Conservation (phyloP, 2,888 invertebrate species). For the Synergus laeviventris region DNA sequence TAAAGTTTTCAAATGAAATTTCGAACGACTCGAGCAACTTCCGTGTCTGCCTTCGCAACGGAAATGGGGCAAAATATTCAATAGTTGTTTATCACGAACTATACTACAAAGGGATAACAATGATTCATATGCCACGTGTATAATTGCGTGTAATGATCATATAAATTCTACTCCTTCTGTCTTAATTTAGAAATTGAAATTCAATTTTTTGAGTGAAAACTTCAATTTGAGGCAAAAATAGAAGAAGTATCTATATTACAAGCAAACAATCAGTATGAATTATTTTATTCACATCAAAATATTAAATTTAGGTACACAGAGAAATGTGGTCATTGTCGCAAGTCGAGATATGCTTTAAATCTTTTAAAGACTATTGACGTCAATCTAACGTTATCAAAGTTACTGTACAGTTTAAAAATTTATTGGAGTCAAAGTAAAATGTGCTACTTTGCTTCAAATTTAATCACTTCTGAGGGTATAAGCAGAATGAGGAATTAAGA, state of each 20-base stretch:
- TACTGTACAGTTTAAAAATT: neutral
- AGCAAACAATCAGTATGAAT: too few species aligned
- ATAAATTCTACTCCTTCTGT: neutral
- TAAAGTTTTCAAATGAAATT: slow-evolving; percentile 40
- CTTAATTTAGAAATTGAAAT: neutral
- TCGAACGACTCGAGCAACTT: slow-evolving; percentile 40
- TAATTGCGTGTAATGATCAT: slow-evolving; percentile 21
- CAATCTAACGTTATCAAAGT: neutral
- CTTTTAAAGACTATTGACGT: slow-evolving; percentile 10
- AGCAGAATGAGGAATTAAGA: neutral
- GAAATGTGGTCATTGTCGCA: neutral
- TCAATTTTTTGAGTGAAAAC: neutral
- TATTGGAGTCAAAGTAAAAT: neutral
- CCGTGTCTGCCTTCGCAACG: slow-evolving; percentile 40
- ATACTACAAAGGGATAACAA: slow-evolving; percentile 35
- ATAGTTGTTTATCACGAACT: slow-evolving; percentile 40
- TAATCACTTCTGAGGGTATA: neutral
- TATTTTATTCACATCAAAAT: neutral
- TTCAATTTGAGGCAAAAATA: neutral
- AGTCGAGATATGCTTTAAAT: neutral
- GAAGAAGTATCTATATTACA: neutral
- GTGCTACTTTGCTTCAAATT: slow-evolving; percentile 4
- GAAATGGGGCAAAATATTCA: slow-evolving; percentile 40
- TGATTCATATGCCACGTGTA: slow-evolving; percentile 19
- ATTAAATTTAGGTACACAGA: neutral